Evolutionary conservation across 2,113 vertebrate species (phyloP).

Genomic region (Nothobranchius furzeri): DNA sequence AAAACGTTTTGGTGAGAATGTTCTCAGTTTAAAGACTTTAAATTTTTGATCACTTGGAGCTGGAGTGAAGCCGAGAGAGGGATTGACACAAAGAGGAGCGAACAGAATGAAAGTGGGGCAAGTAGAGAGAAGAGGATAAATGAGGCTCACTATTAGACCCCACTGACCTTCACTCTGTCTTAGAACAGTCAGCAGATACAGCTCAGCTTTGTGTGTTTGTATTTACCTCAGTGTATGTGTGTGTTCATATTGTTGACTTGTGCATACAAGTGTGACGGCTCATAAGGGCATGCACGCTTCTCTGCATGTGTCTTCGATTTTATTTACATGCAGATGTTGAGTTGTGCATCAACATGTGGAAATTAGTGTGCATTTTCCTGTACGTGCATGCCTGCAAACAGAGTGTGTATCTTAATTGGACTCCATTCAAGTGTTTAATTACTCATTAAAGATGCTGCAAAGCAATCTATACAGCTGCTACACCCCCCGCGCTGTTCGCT

Average conservation of each 20-base stretch:
- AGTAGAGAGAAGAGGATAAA: conserved; percentile 5
- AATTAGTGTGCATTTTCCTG: conserved; percentile 26
- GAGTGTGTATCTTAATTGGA: conserved; percentile 69
- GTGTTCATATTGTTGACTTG: conserved; percentile 22
- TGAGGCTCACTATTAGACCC: conserved; percentile 21
- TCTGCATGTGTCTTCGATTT: conserved; percentile 38
- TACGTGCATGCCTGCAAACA: conserved; percentile 24
- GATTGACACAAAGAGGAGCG: conserved; percentile 49
- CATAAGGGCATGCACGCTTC: conserved; percentile 5
- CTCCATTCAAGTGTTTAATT: conserved; percentile 78
- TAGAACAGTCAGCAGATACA: conserved; percentile 54
- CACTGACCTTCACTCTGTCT: conserved; percentile 61
- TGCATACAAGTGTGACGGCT: conserved; percentile 21
- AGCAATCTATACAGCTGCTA: conserved; percentile 64
- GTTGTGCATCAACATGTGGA: conserved; percentile 6
- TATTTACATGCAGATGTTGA: conserved; percentile 48
- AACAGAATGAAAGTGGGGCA: conserved; percentile 20
- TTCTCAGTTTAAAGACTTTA: conserved; percentile 1
- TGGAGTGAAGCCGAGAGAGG: conserved; percentile 28
- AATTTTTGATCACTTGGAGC: conserved; percentile 13
- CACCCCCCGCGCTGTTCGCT: conserved; percentile 17
- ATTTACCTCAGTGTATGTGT: conserved; percentile 24
- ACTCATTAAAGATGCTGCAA: conserved; percentile 73
- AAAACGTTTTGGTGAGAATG: background rate
- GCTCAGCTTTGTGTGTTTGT: conserved; percentile 54